Conservation (phyloP, 2,888 invertebrate genomes). For the Tachina lurida region DNA sequence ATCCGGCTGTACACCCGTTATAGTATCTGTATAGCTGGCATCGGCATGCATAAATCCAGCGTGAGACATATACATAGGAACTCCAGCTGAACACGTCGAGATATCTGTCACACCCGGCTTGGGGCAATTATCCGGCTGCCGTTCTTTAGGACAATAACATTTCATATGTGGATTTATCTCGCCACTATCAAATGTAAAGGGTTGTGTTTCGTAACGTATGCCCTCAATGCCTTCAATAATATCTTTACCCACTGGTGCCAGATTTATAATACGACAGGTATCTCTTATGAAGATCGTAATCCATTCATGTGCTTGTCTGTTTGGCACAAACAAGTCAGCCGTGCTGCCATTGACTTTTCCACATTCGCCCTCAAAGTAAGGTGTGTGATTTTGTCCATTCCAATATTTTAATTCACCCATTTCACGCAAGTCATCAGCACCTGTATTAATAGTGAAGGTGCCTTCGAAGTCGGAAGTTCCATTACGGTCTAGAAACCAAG, state of each 20-base stretch:
- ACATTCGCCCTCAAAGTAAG: slow-evolving; percentile 86
- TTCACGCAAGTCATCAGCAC: slow-evolving; percentile 85
- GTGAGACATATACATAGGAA: slow-evolving; percentile 90
- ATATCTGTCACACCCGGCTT: slow-evolving; percentile 87
- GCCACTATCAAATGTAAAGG: slow-evolving; percentile 89
- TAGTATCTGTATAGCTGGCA: slow-evolving; percentile 85
- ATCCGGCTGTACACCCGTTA: slow-evolving; percentile 87
- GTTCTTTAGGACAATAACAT: slow-evolving; percentile 86
- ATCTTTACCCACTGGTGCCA: slow-evolving; percentile 76
- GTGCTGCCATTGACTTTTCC: slow-evolving; percentile 88
- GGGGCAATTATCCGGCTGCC: slow-evolving; percentile 82
- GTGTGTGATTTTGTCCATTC: slow-evolving; percentile 86
- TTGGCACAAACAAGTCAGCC: slow-evolving; percentile 92
- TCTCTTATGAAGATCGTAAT: slow-evolving; percentile 89
- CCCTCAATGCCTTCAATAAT: slow-evolving; percentile 77
- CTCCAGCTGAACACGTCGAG: slow-evolving; percentile 88
- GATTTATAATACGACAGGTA: slow-evolving; percentile 88
- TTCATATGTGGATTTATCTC: slow-evolving; percentile 84
- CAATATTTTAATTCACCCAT: slow-evolving; percentile 89
- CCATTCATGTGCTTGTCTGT: slow-evolving; percentile 83
- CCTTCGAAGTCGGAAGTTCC: slow-evolving; percentile 89
- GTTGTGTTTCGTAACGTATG: slow-evolving; percentile 84
- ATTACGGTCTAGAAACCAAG: slow-evolving; percentile 92
- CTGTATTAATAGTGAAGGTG: slow-evolving; percentile 89
- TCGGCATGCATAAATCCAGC: slow-evolving; percentile 92